Conservation (phyloP, 2,113 vertebrate species). For the Erythrocercus mccallii region DNA sequence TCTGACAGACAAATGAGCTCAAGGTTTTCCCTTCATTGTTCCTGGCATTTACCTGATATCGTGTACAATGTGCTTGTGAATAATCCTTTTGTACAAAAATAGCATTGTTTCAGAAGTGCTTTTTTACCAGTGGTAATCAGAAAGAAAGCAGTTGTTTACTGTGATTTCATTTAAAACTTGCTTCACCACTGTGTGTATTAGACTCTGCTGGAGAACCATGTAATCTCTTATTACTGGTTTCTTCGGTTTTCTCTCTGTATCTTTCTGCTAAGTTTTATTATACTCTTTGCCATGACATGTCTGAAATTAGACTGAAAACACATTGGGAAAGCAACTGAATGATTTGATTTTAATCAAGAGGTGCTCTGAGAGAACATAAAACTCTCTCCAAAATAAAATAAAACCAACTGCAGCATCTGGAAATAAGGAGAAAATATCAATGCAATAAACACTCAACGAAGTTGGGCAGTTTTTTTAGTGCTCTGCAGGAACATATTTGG, state of each 20-base stretch:
- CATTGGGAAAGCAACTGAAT: neutral
- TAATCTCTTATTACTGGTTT: neutral
- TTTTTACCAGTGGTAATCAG: neutral
- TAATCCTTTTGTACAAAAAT: slow-evolving; percentile 23
- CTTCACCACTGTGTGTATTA: neutral
- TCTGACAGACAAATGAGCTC: neutral
- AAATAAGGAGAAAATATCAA: slow-evolving; percentile 28
- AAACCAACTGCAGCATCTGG: neutral
- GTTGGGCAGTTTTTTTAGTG: neutral
- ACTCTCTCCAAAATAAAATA: slow-evolving; percentile 1
- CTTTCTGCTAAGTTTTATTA: slow-evolving; percentile 16
- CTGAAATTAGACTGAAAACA: slow-evolving; percentile 45
- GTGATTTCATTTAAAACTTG: slow-evolving; percentile 1
- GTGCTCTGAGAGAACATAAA: slow-evolving; percentile 11
- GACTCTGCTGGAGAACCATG: neutral
- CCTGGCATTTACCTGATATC: neutral
- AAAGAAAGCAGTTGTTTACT: neutral
- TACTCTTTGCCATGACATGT: neutral
- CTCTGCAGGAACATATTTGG: neutral
- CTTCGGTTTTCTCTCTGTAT: neutral
- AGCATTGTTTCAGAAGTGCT: neutral
- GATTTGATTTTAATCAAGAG: slow-evolving; percentile 19
- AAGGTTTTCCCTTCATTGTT: neutral
- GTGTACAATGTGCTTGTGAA: neutral
- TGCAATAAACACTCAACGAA: neutral